A percentile compares a stretch with the other conserved stretches of the same genome.
Evolutionary conservation across 2,113 vertebrate species (phyloP).

Genomic region (Podarcis cretensis): DNA sequence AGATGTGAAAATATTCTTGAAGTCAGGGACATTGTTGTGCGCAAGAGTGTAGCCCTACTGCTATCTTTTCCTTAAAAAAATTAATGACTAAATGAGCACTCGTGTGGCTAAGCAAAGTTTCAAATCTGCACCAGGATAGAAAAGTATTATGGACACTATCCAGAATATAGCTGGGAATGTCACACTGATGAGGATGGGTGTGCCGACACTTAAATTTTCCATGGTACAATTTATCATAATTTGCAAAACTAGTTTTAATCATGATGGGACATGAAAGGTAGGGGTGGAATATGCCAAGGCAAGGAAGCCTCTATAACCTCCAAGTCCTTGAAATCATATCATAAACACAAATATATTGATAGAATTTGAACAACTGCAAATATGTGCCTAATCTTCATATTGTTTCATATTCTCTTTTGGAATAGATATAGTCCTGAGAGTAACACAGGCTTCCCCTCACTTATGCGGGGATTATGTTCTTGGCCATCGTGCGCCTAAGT

Average conservation of each 20-base stretch:
- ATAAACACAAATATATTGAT: background rate
- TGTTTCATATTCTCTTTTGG: background rate
- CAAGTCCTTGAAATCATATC: background rate
- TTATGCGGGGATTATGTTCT: no score
- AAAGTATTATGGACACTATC: background rate
- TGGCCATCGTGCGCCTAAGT: no score
- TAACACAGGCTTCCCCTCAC: no score
- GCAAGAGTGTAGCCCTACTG: background rate
- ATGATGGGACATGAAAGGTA: background rate
- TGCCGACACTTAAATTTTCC: background rate
- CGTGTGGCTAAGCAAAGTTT: no score
- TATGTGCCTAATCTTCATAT: background rate
- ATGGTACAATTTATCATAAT: background rate
- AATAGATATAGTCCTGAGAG: background rate
- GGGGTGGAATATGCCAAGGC: background rate
- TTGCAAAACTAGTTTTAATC: background rate
- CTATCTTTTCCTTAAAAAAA: background rate
- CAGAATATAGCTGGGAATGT: background rate
- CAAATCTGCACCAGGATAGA: background rate
- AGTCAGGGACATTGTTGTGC: background rate
- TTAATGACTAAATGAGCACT: background rate
- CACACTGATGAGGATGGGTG: background rate
- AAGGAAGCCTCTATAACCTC: background rate
- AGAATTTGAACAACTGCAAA: background rate
- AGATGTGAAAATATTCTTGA: background rate